These are phyloP conservation scores for Lophura nycthemera DNA, from an alignment of 2,113 vertebrate species.

Conservation along the genomic window DNA sequence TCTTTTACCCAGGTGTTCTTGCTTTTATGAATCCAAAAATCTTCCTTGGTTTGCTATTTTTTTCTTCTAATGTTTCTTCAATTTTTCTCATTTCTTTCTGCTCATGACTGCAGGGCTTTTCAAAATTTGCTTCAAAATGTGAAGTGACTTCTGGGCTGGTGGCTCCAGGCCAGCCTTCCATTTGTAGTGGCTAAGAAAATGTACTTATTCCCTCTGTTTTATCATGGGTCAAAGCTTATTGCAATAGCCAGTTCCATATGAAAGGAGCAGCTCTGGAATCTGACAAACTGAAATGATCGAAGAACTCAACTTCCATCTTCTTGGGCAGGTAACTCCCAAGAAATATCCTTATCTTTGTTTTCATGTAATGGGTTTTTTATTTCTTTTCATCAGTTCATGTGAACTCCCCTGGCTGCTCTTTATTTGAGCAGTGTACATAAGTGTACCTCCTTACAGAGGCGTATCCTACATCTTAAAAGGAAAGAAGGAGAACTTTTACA, in stretches of 20 bases:
- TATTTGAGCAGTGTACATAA: background rate
- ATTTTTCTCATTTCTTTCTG: background rate
- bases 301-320: background rate
- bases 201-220: background rate
- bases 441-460: background rate
- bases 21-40: background rate
- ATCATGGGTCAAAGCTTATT: background rate
- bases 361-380: fast-evolving
- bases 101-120: conserved; percentile 14
- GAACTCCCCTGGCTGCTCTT: background rate
- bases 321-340: background rate
- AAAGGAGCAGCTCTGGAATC: background rate
- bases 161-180: background rate
- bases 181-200: background rate
- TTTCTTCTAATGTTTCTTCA: background rate
- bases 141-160: background rate
- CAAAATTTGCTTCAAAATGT: conserved; percentile 35
- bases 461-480: background rate
- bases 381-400: background rate
- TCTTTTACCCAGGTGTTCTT: background rate
- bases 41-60: background rate
- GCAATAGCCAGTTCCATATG: background rate
- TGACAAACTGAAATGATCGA: background rate
- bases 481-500: background rate
- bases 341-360: background rate